phyloP scores from a whole-genome alignment of 2,113 vertebrate genomes.

The Myxocyprinus asiaticus region DNA sequence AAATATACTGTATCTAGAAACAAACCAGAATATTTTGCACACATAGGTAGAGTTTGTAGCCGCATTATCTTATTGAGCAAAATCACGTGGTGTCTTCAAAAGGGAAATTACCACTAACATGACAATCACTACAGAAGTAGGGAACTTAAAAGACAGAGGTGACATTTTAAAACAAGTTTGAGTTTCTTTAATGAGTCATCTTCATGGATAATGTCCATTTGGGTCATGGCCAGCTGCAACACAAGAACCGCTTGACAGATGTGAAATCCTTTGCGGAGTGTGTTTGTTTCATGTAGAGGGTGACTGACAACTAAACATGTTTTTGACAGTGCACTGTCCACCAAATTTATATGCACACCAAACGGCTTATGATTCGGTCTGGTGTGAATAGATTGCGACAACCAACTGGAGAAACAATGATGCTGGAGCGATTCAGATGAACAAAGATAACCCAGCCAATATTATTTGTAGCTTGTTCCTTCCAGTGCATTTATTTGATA shows the following conservation, averaged over 20 bases:
- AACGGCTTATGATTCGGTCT: slow-evolving; percentile 42
- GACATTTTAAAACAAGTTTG: slow-evolving; percentile 18
- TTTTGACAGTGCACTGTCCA: slow-evolving; percentile 59
- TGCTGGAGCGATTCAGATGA: not conserved
- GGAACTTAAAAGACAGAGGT: not conserved
- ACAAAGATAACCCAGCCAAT: slow-evolving; percentile 6
- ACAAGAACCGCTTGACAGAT: slow-evolving; percentile 38
- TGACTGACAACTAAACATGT: slow-evolving; percentile 61
- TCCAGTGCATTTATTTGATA: not conserved
- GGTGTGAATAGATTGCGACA: slow-evolving; percentile 52
- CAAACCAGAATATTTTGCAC: too few species aligned
- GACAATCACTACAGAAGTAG: not conserved
- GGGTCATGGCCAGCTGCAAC: slow-evolving; percentile 8
- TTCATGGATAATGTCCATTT: slow-evolving; percentile 16
- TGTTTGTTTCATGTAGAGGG: slow-evolving; percentile 36
- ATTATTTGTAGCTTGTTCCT: not conserved
- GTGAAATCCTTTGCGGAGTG: slow-evolving; percentile 35
- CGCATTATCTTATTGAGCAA: too few species aligned
- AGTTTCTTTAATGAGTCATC: slow-evolving; percentile 17
- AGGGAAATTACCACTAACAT: too few species aligned
- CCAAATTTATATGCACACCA: slow-evolving; percentile 49
- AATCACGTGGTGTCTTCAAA: not conserved
- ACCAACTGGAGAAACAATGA: slow-evolving; percentile 6
- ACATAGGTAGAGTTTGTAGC: too few species aligned
- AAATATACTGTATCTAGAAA: too few species aligned